phyloP scores from a whole-genome alignment of 2,797 vertebrate species.

The Sandelia bainsii region DNA sequence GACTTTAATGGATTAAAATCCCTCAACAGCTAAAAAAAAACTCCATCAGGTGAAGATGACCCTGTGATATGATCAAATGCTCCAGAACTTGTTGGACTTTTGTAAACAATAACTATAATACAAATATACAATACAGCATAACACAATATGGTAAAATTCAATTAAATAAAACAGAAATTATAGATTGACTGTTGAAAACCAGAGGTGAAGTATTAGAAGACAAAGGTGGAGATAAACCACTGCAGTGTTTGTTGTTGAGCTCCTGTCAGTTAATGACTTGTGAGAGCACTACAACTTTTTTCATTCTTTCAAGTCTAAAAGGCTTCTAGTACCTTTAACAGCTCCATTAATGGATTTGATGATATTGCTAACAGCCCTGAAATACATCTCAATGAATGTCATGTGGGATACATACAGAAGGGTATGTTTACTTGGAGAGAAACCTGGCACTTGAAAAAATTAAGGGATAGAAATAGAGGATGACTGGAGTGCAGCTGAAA shows the following conservation, averaged over 20 bases:
- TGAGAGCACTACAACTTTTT: slow-evolving; percentile 58
- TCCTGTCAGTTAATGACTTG: slow-evolving; percentile 58
- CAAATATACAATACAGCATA: not conserved
- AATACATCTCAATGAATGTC: slow-evolving; percentile 74
- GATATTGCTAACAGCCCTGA: slow-evolving; percentile 55
- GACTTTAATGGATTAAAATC: not conserved
- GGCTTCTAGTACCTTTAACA: slow-evolving; percentile 64
- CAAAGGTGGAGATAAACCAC: slow-evolving; percentile 6
- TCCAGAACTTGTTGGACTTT: not conserved
- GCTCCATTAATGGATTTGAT: slow-evolving; percentile 74
- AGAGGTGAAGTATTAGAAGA: not conserved
- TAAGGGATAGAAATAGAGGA: slow-evolving; percentile 46
- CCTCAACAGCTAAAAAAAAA: not conserved
- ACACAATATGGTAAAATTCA: too few relatives aligned
- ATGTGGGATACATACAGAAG: slow-evolving; percentile 61
- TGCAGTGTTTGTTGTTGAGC: slow-evolving; percentile 42
- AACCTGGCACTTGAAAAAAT: slow-evolving; percentile 38
- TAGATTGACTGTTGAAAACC: not conserved
- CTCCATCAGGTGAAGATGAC: not conserved
- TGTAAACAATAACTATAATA: not conserved
- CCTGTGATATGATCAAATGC: not conserved
- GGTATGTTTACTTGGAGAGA: slow-evolving; percentile 60
- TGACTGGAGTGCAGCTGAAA: slow-evolving; percentile 46
- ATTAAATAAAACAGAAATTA: not conserved
- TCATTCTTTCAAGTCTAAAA: slow-evolving; percentile 64